Conservation (phyloP, 2,888 invertebrate genomes). For the Cosmia pyralina region DNA sequence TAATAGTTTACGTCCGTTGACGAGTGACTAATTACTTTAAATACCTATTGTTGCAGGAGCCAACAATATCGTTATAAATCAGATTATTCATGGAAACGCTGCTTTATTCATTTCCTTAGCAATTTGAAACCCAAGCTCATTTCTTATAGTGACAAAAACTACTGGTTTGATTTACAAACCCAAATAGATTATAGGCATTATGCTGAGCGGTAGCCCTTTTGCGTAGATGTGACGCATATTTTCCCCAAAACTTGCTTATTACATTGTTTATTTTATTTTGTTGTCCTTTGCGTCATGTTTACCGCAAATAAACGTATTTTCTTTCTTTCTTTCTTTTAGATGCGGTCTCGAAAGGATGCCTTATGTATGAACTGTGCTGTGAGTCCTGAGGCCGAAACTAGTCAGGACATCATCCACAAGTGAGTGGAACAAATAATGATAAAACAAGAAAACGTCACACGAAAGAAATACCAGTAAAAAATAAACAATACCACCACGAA, state of each 20-base stretch:
- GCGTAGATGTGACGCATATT: no score
- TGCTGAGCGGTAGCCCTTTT: no score
- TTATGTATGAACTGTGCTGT: background rate
- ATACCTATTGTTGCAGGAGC: constrained; percentile 42
- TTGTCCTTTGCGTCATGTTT: no score
- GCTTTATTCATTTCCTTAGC: constrained; percentile 27
- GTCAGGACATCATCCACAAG: no score
- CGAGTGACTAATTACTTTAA: constrained; percentile 54
- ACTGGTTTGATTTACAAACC: background rate
- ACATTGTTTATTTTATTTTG: no score
- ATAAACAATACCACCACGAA: constrained; percentile 42
- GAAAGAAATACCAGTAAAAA: constrained; percentile 18
- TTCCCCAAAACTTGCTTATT: no score
- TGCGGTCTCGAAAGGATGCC: background rate
- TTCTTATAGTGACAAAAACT: background rate
- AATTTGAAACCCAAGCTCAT: background rate
- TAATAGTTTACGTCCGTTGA: constrained; percentile 38
- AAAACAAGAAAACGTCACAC: background rate
- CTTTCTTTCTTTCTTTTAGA: no score
- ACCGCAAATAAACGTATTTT: no score
- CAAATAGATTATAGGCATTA: no score
- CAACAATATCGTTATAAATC: constrained; percentile 40
- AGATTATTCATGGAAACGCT: constrained; percentile 37
- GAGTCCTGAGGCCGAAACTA: no score
- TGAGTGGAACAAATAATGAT: background rate